phyloP scores from a whole-genome alignment of 2,888 invertebrate species.

The Reticulitermes lucifugus region DNA sequence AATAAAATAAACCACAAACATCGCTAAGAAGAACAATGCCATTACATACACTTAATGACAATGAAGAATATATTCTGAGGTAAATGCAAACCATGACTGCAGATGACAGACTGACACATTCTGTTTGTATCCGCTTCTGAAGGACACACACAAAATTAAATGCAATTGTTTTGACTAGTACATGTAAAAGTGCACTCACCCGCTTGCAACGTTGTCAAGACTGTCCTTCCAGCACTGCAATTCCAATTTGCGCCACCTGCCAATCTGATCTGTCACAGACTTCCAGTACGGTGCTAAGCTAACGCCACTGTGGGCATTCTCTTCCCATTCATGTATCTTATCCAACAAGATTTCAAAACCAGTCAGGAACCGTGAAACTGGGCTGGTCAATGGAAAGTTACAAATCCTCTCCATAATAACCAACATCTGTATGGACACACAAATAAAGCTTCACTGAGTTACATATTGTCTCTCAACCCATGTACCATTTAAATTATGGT shows the following conservation, averaged over 20 bases:
- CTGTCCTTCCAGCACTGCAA: constrained; percentile 89
- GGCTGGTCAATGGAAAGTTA: constrained; percentile 81
- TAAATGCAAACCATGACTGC: too few relatives aligned
- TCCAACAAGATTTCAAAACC: constrained; percentile 91
- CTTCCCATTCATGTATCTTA: constrained; percentile 92
- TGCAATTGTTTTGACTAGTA: too few relatives aligned
- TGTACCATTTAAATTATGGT: too few relatives aligned
- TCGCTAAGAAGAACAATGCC: too few relatives aligned
- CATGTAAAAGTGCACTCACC: neutral
- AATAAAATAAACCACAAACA: too few relatives aligned
- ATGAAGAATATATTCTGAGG: too few relatives aligned
- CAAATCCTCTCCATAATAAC: constrained; percentile 74
- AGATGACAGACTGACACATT: too few relatives aligned
- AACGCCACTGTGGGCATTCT: constrained; percentile 88
- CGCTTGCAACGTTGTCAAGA: constrained; percentile 61
- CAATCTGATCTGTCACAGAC: constrained; percentile 82
- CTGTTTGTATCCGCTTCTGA: too few relatives aligned
- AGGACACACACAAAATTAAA: too few relatives aligned
- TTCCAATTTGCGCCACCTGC: constrained; percentile 92
- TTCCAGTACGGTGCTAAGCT: constrained; percentile 81
- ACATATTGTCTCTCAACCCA: too few relatives aligned
- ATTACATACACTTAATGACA: too few relatives aligned
- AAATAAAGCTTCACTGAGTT: too few relatives aligned
- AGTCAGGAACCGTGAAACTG: constrained; percentile 88
- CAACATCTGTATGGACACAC: constrained; percentile 68